These are phyloP conservation scores for Luffia ferchaultella DNA, from an alignment of 2,888 invertebrate genomes.

Conservation along the genomic window DNA sequence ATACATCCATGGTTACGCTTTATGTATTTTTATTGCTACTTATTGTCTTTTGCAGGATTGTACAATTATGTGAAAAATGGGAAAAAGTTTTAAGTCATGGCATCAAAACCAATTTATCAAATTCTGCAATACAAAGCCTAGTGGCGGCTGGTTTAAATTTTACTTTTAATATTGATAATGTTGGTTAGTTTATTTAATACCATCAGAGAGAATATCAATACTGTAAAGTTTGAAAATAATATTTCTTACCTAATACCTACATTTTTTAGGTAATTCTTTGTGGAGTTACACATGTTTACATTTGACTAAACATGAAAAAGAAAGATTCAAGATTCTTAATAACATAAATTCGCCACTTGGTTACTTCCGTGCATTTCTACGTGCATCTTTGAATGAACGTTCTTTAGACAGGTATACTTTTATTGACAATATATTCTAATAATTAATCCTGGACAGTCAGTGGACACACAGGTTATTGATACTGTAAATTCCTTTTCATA, in stretches of 20 bases:
- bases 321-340: conserved; percentile 76
- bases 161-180: conserved; percentile 55
- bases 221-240: too few relatives aligned
- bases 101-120: conserved; percentile 67
- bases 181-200: conserved; percentile 35
- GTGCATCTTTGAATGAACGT: conserved; percentile 90
- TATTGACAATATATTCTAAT: not conserved
- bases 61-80: conserved; percentile 74
- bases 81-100: conserved; percentile 84
- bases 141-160: conserved; percentile 57
- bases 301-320: conserved; percentile 87
- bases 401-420: conserved; percentile 75
- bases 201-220: too few relatives aligned
- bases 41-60: conserved; percentile 47
- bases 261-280: conserved; percentile 65
- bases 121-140: conserved; percentile 49
- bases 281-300: conserved; percentile 84
- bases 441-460: too few relatives aligned
- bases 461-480: too few relatives aligned
- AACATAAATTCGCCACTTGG: conserved; percentile 70
- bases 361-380: conserved; percentile 86
- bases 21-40: too few relatives aligned
- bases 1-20: too few relatives aligned
- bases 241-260: too few relatives aligned
- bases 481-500: not conserved